phyloP scores from a whole-genome alignment of 2,113 vertebrate species.

The Merops nubicus region DNA sequence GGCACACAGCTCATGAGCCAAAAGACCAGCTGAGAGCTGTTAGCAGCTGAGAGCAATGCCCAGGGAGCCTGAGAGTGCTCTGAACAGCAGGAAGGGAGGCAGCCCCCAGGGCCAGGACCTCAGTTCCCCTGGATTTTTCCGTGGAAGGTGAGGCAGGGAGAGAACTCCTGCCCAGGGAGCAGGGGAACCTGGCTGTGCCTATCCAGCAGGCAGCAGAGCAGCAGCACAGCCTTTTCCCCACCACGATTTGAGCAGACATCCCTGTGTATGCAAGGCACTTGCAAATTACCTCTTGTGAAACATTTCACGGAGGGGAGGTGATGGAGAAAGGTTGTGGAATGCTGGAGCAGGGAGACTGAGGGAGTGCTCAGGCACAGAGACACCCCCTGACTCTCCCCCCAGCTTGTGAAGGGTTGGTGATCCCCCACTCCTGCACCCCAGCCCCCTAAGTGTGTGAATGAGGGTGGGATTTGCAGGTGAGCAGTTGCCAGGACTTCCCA shows the following conservation, averaged over 20 bases:
- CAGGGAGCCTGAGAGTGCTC: not conserved
- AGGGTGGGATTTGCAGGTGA: not conserved
- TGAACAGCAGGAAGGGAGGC: not conserved
- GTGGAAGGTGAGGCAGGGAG: not conserved
- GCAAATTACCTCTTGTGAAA: not conserved
- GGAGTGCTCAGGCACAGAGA: accelerated
- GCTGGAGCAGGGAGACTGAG: not conserved
- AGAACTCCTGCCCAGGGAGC: not conserved
- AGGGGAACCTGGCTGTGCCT: not conserved
- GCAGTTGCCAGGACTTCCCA: accelerated
- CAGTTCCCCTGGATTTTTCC: not conserved
- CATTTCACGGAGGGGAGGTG: not conserved
- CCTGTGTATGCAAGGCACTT: not conserved
- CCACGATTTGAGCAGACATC: not conserved
- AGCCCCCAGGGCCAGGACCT: not conserved
- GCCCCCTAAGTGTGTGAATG: not conserved
- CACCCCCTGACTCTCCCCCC: not conserved
- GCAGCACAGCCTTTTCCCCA: not conserved
- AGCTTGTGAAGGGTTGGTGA: not conserved
- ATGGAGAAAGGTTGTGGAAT: not conserved
- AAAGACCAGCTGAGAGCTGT: not conserved
- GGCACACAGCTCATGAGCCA: not conserved
- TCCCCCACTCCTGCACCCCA: not conserved
- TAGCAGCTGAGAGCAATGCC: not conserved
- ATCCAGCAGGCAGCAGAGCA: not conserved